phyloP scores from a whole-genome alignment of 2,888 invertebrate genomes.

The Xestia xanthographa region DNA sequence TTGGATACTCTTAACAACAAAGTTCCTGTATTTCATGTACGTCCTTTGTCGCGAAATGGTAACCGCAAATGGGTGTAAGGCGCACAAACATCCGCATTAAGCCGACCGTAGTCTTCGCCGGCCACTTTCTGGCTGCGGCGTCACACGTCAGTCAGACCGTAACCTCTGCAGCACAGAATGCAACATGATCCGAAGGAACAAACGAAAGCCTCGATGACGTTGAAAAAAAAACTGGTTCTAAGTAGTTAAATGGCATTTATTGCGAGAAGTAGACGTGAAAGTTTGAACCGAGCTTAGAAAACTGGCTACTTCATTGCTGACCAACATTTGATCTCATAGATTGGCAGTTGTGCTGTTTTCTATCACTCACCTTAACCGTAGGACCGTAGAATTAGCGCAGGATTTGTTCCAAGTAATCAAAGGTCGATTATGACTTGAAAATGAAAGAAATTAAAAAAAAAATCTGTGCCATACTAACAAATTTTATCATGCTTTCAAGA shows the following conservation, averaged over 20 bases:
- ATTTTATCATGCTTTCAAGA: conserved; percentile 34
- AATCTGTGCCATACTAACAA: not conserved
- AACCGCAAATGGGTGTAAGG: conserved; percentile 26
- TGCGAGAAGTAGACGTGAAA: conserved; percentile 79
- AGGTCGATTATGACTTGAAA: not conserved
- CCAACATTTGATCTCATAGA: conserved; percentile 50
- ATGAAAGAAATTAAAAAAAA: not conserved
- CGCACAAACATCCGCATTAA: conserved; percentile 60
- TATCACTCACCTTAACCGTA: not conserved
- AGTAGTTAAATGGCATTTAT: conserved; percentile 78
- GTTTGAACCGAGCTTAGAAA: conserved; percentile 78
- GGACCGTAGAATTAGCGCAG: not conserved
- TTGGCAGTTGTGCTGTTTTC: conserved; percentile 6
- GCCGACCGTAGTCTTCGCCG: conserved; percentile 39
- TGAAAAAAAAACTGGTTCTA: conserved; percentile 78
- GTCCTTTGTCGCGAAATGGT: conserved; percentile 21
- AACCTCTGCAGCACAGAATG: conserved; percentile 71
- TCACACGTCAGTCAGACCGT: conserved; percentile 61
- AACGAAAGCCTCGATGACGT: conserved; percentile 69
- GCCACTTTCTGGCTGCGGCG: conserved; percentile 67
- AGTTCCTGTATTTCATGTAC: not conserved
- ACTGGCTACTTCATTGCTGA: conserved; percentile 74
- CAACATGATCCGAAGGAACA: conserved; percentile 73
- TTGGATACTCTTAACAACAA: not conserved
- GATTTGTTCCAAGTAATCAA: not conserved